Evolutionary conservation across 2,113 vertebrate species (phyloP), one percentile per base, ranked within the genome.

Genomic region (Climacteris rufus): DNA sequence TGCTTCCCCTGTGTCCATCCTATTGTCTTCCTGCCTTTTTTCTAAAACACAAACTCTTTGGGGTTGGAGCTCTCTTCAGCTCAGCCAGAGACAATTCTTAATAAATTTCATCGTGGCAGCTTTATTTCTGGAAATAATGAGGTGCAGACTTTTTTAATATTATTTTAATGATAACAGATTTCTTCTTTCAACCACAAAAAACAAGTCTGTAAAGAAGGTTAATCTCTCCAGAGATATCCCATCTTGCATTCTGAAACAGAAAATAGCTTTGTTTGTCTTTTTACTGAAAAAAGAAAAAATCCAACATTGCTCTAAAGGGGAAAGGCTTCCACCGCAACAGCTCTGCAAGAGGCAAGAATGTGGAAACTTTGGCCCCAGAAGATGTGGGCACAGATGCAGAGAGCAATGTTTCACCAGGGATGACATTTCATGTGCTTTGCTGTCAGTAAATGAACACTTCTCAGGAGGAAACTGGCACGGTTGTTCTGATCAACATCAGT

Each of bases 61-160:
- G 89, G 57, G 59, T 11, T 91, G 79, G 75, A 87, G 61, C 19
- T 63, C 50, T 85, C 66, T 87, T 74, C 57, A 80, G 75, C 66
- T 93, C 78, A 71, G 40, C 50, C 84, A 2, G 1, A 94, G 44
- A 79, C 28, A 90, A 57, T 86, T 68, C 42, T 74, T 54, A 85
- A 83, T 82, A 87, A 94, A 91, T 83, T 63, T 70, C 52, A 45
- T 20, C 39, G 31, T 70, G 84, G 87, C 91, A 94, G 82, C 27
- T 88, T 83, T 83, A 88, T 79, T 88, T 87, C 69, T 88, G 87
- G 82, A 87, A 91, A 72, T 64, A 94, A 94, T 19, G 93, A 94
- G 84, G 66, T 83, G 82, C 79, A 88, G 93, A 78, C 54, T 68
- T 60, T 74, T 49, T 17, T 5, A 7, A 17, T 59, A 27, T 90